Evolutionary conservation across 2,797 vertebrate genomes (phyloP).

Genomic region (Synanceia verrucosa): DNA sequence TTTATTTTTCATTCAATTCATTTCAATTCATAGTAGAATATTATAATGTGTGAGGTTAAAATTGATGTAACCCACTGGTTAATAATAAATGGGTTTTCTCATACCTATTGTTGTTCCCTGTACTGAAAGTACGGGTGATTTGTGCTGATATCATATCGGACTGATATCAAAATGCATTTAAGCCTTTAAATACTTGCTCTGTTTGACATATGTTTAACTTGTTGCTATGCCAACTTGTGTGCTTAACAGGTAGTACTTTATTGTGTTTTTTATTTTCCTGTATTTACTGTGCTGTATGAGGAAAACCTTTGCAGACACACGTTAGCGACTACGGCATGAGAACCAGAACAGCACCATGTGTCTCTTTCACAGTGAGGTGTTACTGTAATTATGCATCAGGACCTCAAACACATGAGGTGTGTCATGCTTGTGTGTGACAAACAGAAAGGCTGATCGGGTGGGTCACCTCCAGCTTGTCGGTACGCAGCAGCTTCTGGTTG

Average conservation of each 20-base stretch:
- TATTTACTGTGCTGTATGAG: background rate
- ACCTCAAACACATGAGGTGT: slow-evolving; percentile 11
- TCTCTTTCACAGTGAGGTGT: background rate
- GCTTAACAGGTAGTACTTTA: background rate
- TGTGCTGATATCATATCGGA: no score
- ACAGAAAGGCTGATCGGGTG: background rate
- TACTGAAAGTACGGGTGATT: no score
- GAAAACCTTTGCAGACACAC: background rate
- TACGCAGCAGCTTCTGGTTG: slow-evolving; percentile 94
- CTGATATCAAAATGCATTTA: no score
- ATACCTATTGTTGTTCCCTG: no score
- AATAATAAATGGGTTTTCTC: no score
- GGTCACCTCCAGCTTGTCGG: slow-evolving; percentile 95
- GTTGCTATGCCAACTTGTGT: slow-evolving; percentile 10
- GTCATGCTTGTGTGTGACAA: background rate
- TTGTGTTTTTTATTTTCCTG: background rate
- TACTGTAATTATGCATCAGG: slow-evolving; percentile 13
- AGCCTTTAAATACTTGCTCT: no score
- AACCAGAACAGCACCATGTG: background rate
- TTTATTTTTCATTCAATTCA: no score
- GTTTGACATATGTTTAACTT: background rate
- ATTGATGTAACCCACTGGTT: no score
- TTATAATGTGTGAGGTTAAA: no score
- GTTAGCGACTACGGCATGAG: background rate
- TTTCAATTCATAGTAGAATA: no score